Evolutionary conservation across 2,888 invertebrate genomes (phyloP).

Genomic region (Agrotis ipsilon): DNA sequence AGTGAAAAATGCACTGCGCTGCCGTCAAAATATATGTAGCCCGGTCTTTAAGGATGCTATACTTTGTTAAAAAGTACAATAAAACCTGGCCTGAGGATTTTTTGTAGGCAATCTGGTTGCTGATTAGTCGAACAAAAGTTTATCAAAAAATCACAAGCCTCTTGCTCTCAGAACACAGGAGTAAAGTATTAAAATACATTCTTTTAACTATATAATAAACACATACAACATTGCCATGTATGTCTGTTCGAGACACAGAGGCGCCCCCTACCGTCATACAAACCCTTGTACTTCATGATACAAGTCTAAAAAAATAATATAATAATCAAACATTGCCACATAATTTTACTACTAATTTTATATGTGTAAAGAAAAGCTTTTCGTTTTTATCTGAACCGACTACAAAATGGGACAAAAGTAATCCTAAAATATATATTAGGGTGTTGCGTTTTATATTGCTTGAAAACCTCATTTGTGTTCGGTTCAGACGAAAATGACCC

Average conservation of each 20-base stretch:
- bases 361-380: constrained; percentile 43
- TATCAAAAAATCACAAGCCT: not conserved
- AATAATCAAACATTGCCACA: constrained; percentile 67
- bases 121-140: not conserved
- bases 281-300: constrained; percentile 63
- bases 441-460: constrained; percentile 7
- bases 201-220: constrained; percentile 24
- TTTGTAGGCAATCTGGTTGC: not conserved
- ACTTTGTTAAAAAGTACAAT: constrained; percentile 14
- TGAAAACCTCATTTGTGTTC: not conserved
- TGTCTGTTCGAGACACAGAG: constrained; percentile 32
- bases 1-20: no score
- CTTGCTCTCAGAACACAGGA: constrained; percentile 14
- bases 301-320: constrained; percentile 64
- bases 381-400: constrained; percentile 16
- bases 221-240: constrained; percentile 9
- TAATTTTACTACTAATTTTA: constrained; percentile 63
- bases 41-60: not conserved
- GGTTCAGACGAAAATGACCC: constrained; percentile 10
- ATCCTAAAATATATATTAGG: constrained; percentile 9
- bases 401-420: constrained; percentile 2
- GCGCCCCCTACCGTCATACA: constrained; percentile 30
- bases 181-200: constrained; percentile 34
- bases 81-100: not conserved
- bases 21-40: no score